These are phyloP conservation scores for Serrognathus titanus DNA, from an alignment of 2,888 invertebrate genomes.

Conservation along the genomic window DNA sequence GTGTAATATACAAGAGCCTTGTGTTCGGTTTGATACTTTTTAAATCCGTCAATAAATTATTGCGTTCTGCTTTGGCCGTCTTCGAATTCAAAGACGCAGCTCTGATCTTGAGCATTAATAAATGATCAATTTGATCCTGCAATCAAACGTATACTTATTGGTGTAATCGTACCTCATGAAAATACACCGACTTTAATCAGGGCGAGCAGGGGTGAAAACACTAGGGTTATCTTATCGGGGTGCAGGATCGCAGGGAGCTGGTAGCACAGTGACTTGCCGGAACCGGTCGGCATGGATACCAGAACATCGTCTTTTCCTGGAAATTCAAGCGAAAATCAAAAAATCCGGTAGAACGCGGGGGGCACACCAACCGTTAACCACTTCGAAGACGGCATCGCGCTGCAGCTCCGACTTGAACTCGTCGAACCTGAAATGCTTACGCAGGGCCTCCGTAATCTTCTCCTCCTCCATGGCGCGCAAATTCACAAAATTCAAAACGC, in stretches of 20 bases:
- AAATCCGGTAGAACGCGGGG: not conserved
- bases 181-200: conserved; percentile 70
- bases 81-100: conserved; percentile 94
- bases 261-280: conserved; percentile 96
- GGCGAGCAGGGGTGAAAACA: conserved; percentile 94
- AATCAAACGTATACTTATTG: conserved; percentile 13
- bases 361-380: conserved; percentile 60
- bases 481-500: no score
- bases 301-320: conserved; percentile 85
- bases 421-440: conserved; percentile 71
- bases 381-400: conserved; percentile 68
- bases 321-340: conserved; percentile 30
- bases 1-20: conserved; percentile 90
- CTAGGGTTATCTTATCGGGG: conserved; percentile 79
- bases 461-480: conserved; percentile 23
- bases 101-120: conserved; percentile 70
- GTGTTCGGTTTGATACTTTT: conserved; percentile 65
- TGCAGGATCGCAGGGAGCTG: conserved; percentile 89
- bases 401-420: conserved; percentile 81
- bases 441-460: conserved; percentile 41
- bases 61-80: conserved; percentile 72
- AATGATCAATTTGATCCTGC: conserved; percentile 88
- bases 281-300: conserved; percentile 98
- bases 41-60: conserved; percentile 74
- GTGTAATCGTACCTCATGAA: conserved; percentile 6